Evolutionary conservation across 1,140 invertebrate genomes (phyloP).

Genomic region (Apis dorsata): DNA sequence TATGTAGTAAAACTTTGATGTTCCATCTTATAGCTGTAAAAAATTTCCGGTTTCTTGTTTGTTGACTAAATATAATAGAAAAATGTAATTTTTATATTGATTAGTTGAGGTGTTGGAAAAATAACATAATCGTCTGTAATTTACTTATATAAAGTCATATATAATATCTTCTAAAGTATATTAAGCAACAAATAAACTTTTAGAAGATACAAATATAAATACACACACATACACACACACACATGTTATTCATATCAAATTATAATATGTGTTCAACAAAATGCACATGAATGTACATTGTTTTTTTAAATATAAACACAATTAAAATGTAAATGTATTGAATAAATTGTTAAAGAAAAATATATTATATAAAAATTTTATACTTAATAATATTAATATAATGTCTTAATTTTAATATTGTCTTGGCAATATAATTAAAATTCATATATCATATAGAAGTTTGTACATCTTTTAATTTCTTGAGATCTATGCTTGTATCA

Average conservation of each 20-base stretch:
- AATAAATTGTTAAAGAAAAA: slow-evolving; percentile 16
- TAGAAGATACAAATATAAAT: background rate
- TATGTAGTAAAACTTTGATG: background rate
- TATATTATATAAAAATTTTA: background rate
- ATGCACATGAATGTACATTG: background rate
- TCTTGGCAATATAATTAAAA: background rate
- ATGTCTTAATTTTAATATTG: background rate
- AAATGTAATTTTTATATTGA: background rate
- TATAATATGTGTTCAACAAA: slow-evolving; percentile 10
- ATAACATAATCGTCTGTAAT: background rate
- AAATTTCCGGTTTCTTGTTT: background rate
- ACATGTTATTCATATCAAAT: slow-evolving; percentile 1
- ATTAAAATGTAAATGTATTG: slow-evolving; percentile 18
- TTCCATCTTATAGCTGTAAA: background rate
- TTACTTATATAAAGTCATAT: background rate
- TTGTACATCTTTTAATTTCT: slow-evolving; percentile 26
- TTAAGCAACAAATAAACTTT: background rate
- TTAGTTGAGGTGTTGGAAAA: slow-evolving; percentile 1
- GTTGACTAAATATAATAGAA: background rate
- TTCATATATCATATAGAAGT: background rate
- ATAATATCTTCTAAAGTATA: background rate
- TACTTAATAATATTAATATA: background rate
- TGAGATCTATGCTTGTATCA: slow-evolving; percentile 2
- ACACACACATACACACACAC: background rate
- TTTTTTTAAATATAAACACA: background rate